Evolutionary conservation across 2,113 vertebrate species (phyloP).

Genomic region (Gila orcuttii): DNA sequence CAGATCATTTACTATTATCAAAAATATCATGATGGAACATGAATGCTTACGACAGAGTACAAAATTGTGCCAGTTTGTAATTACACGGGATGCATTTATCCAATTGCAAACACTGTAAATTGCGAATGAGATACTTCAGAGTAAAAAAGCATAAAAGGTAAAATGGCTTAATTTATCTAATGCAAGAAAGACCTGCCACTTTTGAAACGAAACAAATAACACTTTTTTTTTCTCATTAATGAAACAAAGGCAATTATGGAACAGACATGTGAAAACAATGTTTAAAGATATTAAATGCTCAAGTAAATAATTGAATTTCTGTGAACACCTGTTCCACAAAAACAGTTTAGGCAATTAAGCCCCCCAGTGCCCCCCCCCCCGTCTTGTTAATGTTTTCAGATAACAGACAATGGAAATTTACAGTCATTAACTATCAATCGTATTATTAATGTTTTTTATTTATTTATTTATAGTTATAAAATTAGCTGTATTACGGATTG

Average conservation of each 20-base stretch:
- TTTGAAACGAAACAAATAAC: conserved; percentile 41
- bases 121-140: conserved; percentile 27
- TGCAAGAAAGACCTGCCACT: conserved; percentile 40
- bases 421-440: conserved; percentile 55
- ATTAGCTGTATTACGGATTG: conserved; percentile 49
- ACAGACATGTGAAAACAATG: conserved; percentile 48
- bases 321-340: conserved; percentile 52
- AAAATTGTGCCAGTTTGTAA: neutral
- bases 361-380: conserved; percentile 47
- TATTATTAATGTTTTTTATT: conserved; percentile 51
- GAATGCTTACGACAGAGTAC: neutral
- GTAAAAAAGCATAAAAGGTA: conserved; percentile 31
- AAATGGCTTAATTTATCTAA: conserved; percentile 39
- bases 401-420: conserved; percentile 55
- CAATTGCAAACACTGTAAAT: conserved; percentile 17
- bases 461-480: conserved; percentile 27
- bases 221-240: conserved; percentile 32
- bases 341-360: conserved; percentile 49
- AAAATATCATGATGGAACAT: neutral
- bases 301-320: conserved; percentile 29
- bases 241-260: conserved; percentile 48
- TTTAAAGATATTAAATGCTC: conserved; percentile 45
- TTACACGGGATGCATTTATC: conserved; percentile 29
- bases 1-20: neutral
- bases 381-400: conserved; percentile 61